Conservation (phyloP, 2,797 vertebrate genomes). For the Centropyge bicolor region DNA sequence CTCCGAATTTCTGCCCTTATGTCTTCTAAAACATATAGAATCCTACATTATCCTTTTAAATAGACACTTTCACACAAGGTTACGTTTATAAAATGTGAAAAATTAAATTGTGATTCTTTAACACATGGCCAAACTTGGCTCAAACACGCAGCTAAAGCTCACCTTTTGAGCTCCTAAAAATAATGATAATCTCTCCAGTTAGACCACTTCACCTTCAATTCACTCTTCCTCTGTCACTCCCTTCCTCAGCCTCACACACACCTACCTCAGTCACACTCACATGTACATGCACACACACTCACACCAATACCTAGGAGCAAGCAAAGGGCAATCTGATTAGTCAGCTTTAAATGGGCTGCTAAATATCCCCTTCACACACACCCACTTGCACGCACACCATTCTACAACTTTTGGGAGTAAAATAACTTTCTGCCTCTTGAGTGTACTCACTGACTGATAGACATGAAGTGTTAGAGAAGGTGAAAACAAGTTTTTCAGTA, state of each 20-base stretch:
- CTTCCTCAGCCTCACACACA: conserved; percentile 5
- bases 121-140: conserved; percentile 3
- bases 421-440: background rate
- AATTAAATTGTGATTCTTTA: background rate
- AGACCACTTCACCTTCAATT: conserved; percentile 37
- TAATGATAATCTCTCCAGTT: conserved; percentile 43
- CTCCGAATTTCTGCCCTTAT: no score
- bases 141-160: background rate
- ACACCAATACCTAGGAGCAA: conserved; percentile 55
- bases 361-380: conserved; percentile 71
- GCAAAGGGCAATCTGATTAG: conserved; percentile 77
- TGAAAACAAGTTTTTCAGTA: background rate
- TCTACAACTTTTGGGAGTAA: conserved; percentile 31
- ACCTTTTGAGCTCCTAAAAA: conserved; percentile 15
- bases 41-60: no score
- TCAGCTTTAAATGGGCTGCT: conserved; percentile 75
- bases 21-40: no score
- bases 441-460: background rate
- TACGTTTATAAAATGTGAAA: background rate
- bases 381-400: conserved; percentile 44
- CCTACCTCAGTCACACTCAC: conserved; percentile 25
- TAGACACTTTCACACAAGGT: no score
- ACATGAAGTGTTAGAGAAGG: background rate
- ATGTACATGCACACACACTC: conserved; percentile 19
- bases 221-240: conserved; percentile 34